phyloP scores from a whole-genome alignment of 2,888 invertebrate genomes.

The Minunthozetes semirufus region DNA sequence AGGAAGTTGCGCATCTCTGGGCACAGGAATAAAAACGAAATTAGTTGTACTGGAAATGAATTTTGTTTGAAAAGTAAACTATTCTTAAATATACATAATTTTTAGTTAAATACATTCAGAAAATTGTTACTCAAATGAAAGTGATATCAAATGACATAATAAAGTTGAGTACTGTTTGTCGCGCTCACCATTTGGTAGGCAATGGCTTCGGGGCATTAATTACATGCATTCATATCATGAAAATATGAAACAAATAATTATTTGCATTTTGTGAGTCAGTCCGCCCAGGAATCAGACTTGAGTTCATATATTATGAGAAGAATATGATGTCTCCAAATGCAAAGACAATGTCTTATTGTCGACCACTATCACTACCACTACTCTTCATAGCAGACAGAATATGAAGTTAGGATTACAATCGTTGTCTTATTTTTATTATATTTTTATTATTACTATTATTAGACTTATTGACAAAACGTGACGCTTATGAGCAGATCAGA shows the following conservation, averaged over 20 bases:
- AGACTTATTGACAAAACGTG: slow-evolving; percentile 20
- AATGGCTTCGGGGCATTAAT: slow-evolving; percentile 20
- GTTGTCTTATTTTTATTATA: not conserved
- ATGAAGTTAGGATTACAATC: no score
- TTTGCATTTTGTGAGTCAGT: not conserved
- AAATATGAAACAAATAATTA: slow-evolving; percentile 24
- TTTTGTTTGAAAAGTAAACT: not conserved
- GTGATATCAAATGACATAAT: not conserved
- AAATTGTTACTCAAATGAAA: slow-evolving; percentile 1
- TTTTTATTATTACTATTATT: not conserved
- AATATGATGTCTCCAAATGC: slow-evolving; percentile 7
- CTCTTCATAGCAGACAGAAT: not conserved
- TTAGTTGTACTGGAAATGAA: not conserved
- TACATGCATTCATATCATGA: no score
- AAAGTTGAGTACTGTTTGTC: not conserved
- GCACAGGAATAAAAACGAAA: not conserved
- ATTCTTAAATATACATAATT: not conserved
- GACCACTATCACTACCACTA: not conserved
- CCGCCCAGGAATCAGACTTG: slow-evolving; percentile 25
- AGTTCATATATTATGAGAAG: slow-evolving; percentile 21
- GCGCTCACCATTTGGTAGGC: not conserved
- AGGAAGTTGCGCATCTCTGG: not conserved
- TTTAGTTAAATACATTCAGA: not conserved
- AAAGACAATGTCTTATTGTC: not conserved
- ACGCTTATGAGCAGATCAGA: not conserved